A percentile compares a stretch with the other conserved stretches of the same genome.
Evolutionary conservation across 2,888 invertebrate species (phyloP).

Genomic region (Lithophane leautieri): DNA sequence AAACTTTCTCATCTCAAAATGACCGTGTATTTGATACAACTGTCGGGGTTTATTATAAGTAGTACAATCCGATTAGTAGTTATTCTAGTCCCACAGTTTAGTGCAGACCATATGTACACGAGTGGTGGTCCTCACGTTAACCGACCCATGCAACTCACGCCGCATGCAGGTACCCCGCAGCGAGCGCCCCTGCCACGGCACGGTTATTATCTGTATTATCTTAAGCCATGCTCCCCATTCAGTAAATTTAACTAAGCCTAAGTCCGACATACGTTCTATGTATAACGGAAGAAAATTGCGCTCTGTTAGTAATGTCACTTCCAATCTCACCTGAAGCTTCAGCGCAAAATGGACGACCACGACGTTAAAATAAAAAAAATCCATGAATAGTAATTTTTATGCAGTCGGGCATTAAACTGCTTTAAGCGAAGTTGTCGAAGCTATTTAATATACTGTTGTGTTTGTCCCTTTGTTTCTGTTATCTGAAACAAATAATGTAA

Average conservation of each 20-base stretch:
- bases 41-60: neutral
- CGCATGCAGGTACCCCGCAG: constrained; percentile 5
- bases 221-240: no score
- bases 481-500: constrained; percentile 7
- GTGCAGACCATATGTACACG: neutral
- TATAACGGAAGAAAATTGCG: constrained; percentile 24
- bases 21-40: neutral
- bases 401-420: neutral
- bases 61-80: neutral
- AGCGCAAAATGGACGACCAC: neutral
- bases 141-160: constrained; percentile 19
- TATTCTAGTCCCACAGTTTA: constrained; percentile 17
- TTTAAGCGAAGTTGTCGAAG: neutral
- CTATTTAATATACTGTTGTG: neutral
- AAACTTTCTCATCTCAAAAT: neutral
- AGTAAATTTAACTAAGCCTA: constrained; percentile 33
- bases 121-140: constrained; percentile 24
- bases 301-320: neutral
- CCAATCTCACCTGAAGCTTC: neutral
- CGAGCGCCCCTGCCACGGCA: neutral
- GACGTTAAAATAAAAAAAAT: neutral
- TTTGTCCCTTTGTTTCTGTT: constrained; percentile 14
- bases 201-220: constrained; percentile 40
- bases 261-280: constrained; percentile 33
- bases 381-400: neutral